Base-by-base conservation (phyloP, 2,113 vertebrate species). In the Anarhynchus alexandrinus region DNA sequence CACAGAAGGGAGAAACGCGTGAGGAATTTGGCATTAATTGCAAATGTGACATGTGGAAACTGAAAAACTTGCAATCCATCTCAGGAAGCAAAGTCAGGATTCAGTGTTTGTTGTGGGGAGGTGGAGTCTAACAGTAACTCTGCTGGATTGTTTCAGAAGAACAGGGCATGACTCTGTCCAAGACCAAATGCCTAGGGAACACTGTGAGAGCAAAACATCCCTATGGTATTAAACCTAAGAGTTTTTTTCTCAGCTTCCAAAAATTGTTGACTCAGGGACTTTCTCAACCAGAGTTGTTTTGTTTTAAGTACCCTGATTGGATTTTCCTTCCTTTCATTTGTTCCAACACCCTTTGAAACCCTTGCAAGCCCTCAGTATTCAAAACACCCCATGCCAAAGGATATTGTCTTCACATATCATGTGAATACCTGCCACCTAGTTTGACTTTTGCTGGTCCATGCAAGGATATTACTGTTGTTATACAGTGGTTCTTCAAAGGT, bases 31-130 rank as follows among this genome's bases (percentile, higher is more conserved):
- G 13, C 32, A 45, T 42, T 84, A 62, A 78, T 54, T 54, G 22
- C 10, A 74, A 81, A 42, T 4, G 5, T 26, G 70, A 13, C 10
- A 7, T 17, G 16, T 49, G 21, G 54, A 95, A 83, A 84, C 12
- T 42, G 23, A 57, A 89, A 95, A 88, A 11, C 7, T 54, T 78
- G 17, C 10, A 36, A 9, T 34, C 29, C 1, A 1, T n/a, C 27
- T 82, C 45, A 38, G 23, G 45, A 74, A 67, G 18, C 10, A 82
- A 82, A 82, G 12, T 4, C 4, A 7, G 30, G 21, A 38, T 74
- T 57, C 25, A 58, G 7, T 0, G 4, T 43, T 67, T 72, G 4
- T 17, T 55, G 14, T 1, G 2, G 10, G 4, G 2, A 52, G 15
- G 3, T 16, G 22, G 4, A 66, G 9, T 17, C 2, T 34, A 12